A percentile compares a stretch with the other conserved stretches of the same genome.
Evolutionary conservation across 2,113 vertebrate species (phyloP).

Genomic region (Myanophis thanlyinensis): DNA sequence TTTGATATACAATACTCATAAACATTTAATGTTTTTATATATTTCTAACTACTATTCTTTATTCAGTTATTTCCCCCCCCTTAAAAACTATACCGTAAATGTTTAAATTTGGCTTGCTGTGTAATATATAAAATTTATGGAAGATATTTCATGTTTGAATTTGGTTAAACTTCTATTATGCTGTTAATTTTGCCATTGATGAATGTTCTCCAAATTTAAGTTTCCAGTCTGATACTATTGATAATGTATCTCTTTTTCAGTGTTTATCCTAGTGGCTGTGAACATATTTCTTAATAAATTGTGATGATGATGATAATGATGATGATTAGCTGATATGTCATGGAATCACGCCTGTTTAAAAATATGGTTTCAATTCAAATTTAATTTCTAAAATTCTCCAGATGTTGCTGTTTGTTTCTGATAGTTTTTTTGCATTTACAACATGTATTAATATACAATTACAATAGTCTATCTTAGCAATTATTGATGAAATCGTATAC

Average conservation of each 20-base stretch:
- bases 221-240: neutral
- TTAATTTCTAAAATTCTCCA: neutral
- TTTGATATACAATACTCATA: neutral
- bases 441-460: neutral
- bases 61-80: neutral
- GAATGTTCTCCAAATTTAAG: neutral
- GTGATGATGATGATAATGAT: too few relatives aligned
- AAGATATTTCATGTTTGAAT: neutral
- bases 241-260: neutral
- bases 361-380: neutral
- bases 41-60: neutral
- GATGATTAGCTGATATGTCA: neutral
- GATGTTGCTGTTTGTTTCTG: neutral
- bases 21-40: neutral
- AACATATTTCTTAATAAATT: neutral
- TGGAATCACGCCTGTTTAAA: neutral
- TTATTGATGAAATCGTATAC: neutral
- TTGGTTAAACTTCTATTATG: neutral
- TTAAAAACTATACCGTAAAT: neutral
- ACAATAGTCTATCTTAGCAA: neutral
- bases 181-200: neutral
- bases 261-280: neutral
- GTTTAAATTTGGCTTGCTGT: neutral
- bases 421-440: neutral
- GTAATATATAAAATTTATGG: neutral